phyloP scores from a whole-genome alignment of 2,113 vertebrate genomes.

The Rhinopomastus cyanomelas region DNA sequence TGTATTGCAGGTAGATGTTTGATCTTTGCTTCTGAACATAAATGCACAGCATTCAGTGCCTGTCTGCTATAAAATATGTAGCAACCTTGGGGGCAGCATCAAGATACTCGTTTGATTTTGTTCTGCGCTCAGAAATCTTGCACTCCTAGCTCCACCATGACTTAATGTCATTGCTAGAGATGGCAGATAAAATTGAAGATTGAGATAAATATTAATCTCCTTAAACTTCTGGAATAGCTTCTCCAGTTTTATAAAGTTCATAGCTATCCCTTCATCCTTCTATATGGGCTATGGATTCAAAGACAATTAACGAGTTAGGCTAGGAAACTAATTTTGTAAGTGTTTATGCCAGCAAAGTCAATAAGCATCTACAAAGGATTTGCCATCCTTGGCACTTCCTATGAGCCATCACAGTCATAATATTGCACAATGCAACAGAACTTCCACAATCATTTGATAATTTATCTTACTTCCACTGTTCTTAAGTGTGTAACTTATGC shows the following conservation, averaged over 20 bases:
- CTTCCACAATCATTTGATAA: neutral
- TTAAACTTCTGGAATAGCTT: neutral
- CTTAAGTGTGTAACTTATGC: neutral
- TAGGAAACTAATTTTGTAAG: neutral
- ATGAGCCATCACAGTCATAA: neutral
- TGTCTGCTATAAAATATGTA: neutral
- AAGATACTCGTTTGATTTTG: neutral
- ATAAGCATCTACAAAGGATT: neutral
- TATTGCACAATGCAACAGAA: neutral
- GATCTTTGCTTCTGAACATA: neutral
- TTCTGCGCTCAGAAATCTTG: neutral
- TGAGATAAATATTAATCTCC: neutral
- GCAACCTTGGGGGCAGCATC: neutral
- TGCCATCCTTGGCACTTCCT: neutral
- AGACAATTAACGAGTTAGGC: neutral
- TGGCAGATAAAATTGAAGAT: neutral
- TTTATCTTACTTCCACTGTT: neutral
- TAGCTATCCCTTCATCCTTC: neutral
- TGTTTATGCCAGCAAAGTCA: neutral
- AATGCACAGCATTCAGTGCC: neutral
- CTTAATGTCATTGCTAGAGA: neutral
- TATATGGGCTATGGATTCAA: neutral
- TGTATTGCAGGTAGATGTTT: neutral
- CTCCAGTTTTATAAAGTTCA: neutral
- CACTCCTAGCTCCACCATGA: neutral